A percentile compares a stretch with the other conserved stretches of the same genome.
Conservation (phyloP, 2,888 invertebrate genomes). For the Candidula unifasciata region DNA sequence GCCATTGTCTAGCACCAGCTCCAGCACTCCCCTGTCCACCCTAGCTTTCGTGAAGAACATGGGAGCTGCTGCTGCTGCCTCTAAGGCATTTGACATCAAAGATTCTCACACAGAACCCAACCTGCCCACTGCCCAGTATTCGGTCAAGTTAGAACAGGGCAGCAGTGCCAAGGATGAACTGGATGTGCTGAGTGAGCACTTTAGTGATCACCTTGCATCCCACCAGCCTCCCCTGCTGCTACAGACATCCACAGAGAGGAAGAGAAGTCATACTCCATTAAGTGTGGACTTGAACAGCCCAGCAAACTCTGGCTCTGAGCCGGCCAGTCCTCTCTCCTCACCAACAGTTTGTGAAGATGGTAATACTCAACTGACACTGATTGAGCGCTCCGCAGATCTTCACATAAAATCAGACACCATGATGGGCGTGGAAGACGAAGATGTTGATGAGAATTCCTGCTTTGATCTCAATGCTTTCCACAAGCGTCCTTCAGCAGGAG, state of each 20-base stretch:
- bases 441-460: constrained; percentile 25
- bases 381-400: constrained; percentile 64
- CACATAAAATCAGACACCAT: constrained; percentile 60
- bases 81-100: constrained; percentile 27
- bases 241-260: constrained; percentile 53
- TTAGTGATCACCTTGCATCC: not conserved
- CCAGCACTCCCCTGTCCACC: constrained; percentile 30
- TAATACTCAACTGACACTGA: constrained; percentile 65
- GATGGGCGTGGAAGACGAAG: constrained; percentile 38
- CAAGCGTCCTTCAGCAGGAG: constrained; percentile 51
- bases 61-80: not conserved
- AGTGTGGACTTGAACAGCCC: constrained; percentile 46
- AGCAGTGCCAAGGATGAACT: constrained; percentile 13
- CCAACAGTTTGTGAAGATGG: constrained; percentile 56
- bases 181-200: constrained; percentile 12
- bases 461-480: constrained; percentile 43
- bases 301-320: constrained; percentile 37
- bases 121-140: not conserved
- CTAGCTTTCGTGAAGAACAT: constrained; percentile 27
- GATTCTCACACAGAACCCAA: not conserved
- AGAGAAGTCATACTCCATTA: constrained; percentile 52
- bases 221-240: constrained; percentile 42
- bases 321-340: constrained; percentile 50
- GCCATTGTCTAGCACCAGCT: not conserved
- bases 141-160: not conserved